Conservation (phyloP, 1,140 invertebrate species). For the Vanessa atalanta region DNA sequence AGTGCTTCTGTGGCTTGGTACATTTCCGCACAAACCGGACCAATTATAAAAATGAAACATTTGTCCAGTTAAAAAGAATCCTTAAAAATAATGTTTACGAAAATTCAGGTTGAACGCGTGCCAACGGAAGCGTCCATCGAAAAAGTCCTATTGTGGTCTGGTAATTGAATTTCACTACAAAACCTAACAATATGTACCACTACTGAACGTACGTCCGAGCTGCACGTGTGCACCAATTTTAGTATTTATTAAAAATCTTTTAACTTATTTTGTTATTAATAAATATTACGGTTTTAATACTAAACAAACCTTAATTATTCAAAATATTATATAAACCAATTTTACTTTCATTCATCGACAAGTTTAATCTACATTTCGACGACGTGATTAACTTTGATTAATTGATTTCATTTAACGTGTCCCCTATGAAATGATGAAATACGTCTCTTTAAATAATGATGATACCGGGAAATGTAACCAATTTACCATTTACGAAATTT, state of each 20-base stretch:
- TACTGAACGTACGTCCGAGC: not conserved
- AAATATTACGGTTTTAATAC: not conserved
- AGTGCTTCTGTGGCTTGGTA: too few relatives aligned
- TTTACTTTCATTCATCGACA: too few relatives aligned
- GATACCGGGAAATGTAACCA: too few relatives aligned
- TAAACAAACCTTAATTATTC: too few relatives aligned
- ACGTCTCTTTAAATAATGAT: too few relatives aligned
- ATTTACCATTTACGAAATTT: too few relatives aligned
- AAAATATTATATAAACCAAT: too few relatives aligned
- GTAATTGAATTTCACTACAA: slow-evolving; percentile 20
- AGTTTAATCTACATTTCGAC: too few relatives aligned
- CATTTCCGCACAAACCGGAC: not conserved
- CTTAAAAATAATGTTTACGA: slow-evolving; percentile 5
- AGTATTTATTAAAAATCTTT: not conserved
- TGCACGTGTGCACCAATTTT: not conserved
- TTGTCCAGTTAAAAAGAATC: not conserved
- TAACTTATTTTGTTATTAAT: not conserved
- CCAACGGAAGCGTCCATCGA: slow-evolving; percentile 8
- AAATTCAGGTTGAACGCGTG: slow-evolving; percentile 2
- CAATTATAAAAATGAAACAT: not conserved
- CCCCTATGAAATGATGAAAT: too few relatives aligned
- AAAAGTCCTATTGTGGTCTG: slow-evolving; percentile 12
- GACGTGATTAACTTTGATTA: too few relatives aligned
- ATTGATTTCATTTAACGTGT: too few relatives aligned
- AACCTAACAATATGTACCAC: not conserved